These are phyloP conservation scores for Bombus consobrinus DNA, from an alignment of 1,140 invertebrate genomes.

Conservation along the genomic window DNA sequence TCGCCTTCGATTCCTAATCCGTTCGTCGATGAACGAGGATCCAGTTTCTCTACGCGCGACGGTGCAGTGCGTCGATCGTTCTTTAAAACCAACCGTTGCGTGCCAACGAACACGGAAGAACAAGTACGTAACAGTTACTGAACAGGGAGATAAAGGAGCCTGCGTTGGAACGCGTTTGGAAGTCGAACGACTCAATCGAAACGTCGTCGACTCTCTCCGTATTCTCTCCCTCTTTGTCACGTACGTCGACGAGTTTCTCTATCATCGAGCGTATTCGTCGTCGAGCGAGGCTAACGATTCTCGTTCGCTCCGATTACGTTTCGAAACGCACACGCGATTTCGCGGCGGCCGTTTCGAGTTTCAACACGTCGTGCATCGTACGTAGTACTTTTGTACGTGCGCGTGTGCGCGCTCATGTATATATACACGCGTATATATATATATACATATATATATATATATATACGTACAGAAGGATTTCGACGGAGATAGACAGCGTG, in stretches of 20 bases:
- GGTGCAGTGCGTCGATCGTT: not conserved
- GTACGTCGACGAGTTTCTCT: not conserved
- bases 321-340: slow-evolving; percentile 26
- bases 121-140: not conserved
- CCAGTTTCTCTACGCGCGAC: slow-evolving; percentile 16
- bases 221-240: not conserved
- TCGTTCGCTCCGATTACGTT: slow-evolving; percentile 14
- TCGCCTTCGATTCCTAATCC: not conserved
- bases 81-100: not conserved
- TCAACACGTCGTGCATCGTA: slow-evolving; percentile 29
- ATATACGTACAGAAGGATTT: not conserved
- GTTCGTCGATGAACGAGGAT: slow-evolving; percentile 1
- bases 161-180: not conserved
- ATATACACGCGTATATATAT: too few relatives aligned
- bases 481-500: not conserved
- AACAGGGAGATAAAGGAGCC: not conserved
- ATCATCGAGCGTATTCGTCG: not conserved
- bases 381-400: not conserved
- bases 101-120: not conserved
- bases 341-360: slow-evolving; percentile 26
- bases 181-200: not conserved
- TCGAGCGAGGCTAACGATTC: not conserved
- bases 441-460: not conserved
- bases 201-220: not conserved
- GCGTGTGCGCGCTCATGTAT: too few relatives aligned